Base-by-base conservation (phyloP, 2,888 invertebrate species). In the Rhaphigaster nebulosa region DNA sequence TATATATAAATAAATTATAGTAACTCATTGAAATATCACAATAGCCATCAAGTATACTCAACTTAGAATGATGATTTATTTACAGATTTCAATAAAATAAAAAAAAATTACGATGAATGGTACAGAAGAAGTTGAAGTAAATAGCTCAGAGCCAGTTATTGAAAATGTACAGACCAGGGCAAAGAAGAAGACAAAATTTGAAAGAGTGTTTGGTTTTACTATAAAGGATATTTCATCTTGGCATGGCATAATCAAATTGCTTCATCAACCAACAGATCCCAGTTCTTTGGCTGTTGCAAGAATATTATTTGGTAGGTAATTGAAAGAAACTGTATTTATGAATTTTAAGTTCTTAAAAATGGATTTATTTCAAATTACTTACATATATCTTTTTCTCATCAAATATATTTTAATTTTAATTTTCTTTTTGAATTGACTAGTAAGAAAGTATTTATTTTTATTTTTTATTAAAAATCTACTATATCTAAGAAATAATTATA, bases 211-310 rank as follows among this genome's bases (percentile, higher is more conserved):
- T 87, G 93, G 93, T 29, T 93, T 94, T 88, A 90, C 91, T 52
- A 54, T 93, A 26, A 90, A 91, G 10, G 93, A 94, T 90, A 54
- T 94, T 0, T 92, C 90, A 10, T 93, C 94, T 15, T 94, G 95
- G 90, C 92, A 93, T 1, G 94, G 94, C 91, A 93, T 96, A 45
- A 94, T 95, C 0, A 92, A 93, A 80, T 95, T 96, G 92, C 94
- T 97, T 93, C 95, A 96, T 93, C 93, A 94, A 87, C 96, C 96
- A 0, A 95, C 95, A 65, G 97, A 98, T 94, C 95, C 97, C 0
- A 95, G 97, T 0, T 96, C 97, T 92, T 94, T 98, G 90, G 98
- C 97, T 20, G 94, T 97, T 0, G 96, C 96, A 20, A 95, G 98
- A 91, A 96, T 97, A 92, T 94, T 97, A 4, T 98, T 97, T 93